A percentile compares a stretch with the other conserved stretches of the same genome.
These are phyloP conservation scores for Arvicanthis niloticus DNA, from an alignment of 2,113 vertebrate species.

Conservation along the genomic window DNA sequence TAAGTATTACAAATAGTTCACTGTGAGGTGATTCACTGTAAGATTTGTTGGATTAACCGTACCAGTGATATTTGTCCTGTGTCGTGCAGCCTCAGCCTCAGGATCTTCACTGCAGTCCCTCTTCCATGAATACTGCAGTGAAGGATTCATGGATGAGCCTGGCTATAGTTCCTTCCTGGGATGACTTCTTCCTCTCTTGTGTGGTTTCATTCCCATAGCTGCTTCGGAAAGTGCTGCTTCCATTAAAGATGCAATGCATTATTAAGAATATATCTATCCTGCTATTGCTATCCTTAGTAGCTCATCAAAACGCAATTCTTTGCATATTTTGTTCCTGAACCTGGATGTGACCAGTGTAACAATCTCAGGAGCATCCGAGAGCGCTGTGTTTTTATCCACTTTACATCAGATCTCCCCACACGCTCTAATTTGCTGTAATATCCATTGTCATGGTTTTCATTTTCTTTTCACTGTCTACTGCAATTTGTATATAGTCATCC, in stretches of 20 bases:
- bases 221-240: slow-evolving; percentile 36
- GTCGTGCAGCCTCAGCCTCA: not conserved
- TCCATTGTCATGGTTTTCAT: not conserved
- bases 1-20: not conserved
- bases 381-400: not conserved
- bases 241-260: slow-evolving; percentile 31
- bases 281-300: not conserved
- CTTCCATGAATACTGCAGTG: not conserved
- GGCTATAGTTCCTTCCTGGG: not conserved
- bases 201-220: not conserved
- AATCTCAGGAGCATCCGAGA: not conserved
- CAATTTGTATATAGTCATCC: not conserved
- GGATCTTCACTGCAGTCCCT: not conserved
- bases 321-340: slow-evolving; percentile 47
- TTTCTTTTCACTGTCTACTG: not conserved
- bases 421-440: slow-evolving; percentile 1
- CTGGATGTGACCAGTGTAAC: not conserved
- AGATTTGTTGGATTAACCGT: not conserved
- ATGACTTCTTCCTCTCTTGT: not conserved
- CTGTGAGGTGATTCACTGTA: not conserved
- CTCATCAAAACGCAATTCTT: not conserved
- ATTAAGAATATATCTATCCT: slow-evolving; percentile 38
- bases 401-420: not conserved
- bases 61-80: not conserved
- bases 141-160: not conserved